A percentile compares a stretch with the other conserved stretches of the same genome.
Evolutionary conservation across 2,113 vertebrate species (phyloP).

Genomic region (Syrrhaptes paradoxus): DNA sequence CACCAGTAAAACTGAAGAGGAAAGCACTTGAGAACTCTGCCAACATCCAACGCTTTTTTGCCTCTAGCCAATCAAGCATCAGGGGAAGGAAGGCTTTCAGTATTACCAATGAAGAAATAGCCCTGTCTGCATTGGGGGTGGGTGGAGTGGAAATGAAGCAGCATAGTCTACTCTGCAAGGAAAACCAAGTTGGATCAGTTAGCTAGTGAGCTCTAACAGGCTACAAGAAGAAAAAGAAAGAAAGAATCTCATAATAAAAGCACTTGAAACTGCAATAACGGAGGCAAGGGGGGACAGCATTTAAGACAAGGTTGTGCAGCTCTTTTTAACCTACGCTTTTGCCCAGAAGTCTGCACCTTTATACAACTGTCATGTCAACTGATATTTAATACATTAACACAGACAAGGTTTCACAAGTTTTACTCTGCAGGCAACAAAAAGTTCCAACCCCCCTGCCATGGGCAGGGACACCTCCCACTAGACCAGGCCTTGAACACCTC

Average conservation of each 20-base stretch:
- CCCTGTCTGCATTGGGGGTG: accelerated
- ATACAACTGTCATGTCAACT: background rate
- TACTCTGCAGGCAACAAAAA: background rate
- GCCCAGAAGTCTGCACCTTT: background rate
- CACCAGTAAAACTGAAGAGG: background rate
- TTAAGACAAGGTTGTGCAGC: background rate
- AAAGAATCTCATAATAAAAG: background rate
- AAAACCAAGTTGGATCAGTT: background rate
- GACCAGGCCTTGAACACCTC: too few species aligned
- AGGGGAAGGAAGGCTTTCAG: background rate
- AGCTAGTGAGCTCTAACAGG: background rate
- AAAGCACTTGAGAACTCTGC: background rate
- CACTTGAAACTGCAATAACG: background rate
- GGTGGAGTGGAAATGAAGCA: background rate
- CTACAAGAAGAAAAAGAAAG: background rate
- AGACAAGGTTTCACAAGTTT: background rate
- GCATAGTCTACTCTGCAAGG: background rate
- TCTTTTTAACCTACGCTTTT: background rate
- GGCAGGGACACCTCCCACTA: too few species aligned
- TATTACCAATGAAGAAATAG: background rate
- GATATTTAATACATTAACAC: background rate
- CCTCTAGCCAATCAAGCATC: background rate
- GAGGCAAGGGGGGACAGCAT: background rate
- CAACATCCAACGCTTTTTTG: background rate
- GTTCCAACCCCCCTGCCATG: too few species aligned